phyloP scores from a whole-genome alignment of 2,797 vertebrate genomes.

The Poeciliopsis paucimaculata region DNA sequence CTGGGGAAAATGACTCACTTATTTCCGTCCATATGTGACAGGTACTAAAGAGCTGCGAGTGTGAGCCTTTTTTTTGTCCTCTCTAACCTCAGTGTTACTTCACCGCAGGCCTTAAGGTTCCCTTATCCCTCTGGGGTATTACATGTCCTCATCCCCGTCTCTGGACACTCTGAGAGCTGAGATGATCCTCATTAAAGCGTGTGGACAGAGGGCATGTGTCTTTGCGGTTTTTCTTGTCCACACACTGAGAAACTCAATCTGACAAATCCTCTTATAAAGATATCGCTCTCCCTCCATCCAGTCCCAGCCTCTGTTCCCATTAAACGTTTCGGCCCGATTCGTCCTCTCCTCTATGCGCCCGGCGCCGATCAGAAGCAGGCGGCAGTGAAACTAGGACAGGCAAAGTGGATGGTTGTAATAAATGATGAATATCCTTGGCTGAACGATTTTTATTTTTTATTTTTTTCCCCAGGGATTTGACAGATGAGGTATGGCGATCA shows the following conservation, averaged over 20 bases:
- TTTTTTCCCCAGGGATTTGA: conserved; percentile 21
- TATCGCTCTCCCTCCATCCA: conserved; percentile 42
- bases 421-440: conserved; percentile 52
- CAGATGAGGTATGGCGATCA: conserved; percentile 53
- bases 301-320: conserved; percentile 30
- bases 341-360: conserved; percentile 45
- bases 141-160: conserved; percentile 62
- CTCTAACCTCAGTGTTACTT: conserved; percentile 42
- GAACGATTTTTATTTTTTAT: conserved; percentile 12
- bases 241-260: conserved; percentile 57
- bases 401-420: conserved; percentile 31
- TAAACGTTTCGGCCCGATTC: conserved; percentile 34
- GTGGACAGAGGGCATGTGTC: conserved; percentile 59
- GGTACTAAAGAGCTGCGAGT: background rate
- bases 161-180: conserved; percentile 50
- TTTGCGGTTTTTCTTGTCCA: conserved; percentile 50
- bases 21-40: background rate
- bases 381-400: conserved; percentile 39
- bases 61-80: background rate
- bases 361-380: conserved; percentile 54
- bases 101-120: conserved; percentile 44
- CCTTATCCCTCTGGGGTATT: conserved; percentile 51
- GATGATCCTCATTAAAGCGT: conserved; percentile 71
- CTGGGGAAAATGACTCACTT: background rate
- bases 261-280: conserved; percentile 75